Base-by-base conservation (phyloP, 2,797 vertebrate species). In the Balearica regulorum region DNA sequence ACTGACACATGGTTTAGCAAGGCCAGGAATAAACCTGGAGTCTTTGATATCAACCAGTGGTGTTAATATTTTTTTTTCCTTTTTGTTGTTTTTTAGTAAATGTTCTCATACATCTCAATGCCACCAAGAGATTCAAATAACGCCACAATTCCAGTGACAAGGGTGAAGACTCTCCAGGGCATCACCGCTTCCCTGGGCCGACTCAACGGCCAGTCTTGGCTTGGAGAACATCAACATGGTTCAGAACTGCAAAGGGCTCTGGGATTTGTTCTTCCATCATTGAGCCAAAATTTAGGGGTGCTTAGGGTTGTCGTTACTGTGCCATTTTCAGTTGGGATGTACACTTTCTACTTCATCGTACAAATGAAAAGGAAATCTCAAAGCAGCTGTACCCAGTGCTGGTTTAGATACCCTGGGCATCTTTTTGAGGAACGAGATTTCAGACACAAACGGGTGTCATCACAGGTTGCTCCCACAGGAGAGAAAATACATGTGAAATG, bases 281-380 rank as follows among this genome's bases (percentile, higher is more conserved):
- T 10, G 0, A 92, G 20, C 21, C 1, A 6, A 92, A 94, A 76
- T 75, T 53, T 79, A 73, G 21, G 33, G 44, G 17, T n/a, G 19
- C 24, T 49, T 81, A 80, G 11, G 18, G 33, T 53, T 81, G 25
- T 6, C n/a, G 91, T 88, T 75, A 28, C 35, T 28, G 39, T 31
- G 57, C 11, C 24, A 8, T 66, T 93, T 79, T 87, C 51, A 58
- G 15, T 6, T 76, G 69, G 44, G n/a, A 70, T 35, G 26, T 29
- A 37, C 41, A 44, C 0, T 0, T 87, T 90, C 22, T 53, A 57
- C 39, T 78, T 89, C 29, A 68, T 29, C 1, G 0, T 22, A n/a
- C 43, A 81, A 81, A 82, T 14, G 16, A 76, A 71, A 83, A 20
- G 41, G 54, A 87, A 79, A 83, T 53, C 49, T 73, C 61, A 22